phyloP scores from a whole-genome alignment of 1,140 invertebrate species.

The Anoplophora glabripennis region DNA sequence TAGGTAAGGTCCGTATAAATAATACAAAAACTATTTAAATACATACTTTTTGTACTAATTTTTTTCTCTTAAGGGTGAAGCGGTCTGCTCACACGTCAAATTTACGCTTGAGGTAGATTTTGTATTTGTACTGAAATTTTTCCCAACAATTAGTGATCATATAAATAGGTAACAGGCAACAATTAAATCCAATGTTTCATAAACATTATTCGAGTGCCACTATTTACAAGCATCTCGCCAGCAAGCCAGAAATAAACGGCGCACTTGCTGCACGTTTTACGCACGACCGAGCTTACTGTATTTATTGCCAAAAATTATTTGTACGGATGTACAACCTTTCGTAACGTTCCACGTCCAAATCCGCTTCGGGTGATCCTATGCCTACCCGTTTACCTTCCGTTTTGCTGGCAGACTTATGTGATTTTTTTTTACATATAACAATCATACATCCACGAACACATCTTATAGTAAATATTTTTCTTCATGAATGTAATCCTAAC shows the following conservation, averaged over 20 bases:
- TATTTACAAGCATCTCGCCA: constrained; percentile 27
- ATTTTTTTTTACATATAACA: constrained; percentile 28
- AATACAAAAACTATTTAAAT: constrained; percentile 31
- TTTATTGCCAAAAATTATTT: too few species aligned
- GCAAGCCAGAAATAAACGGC: too few species aligned
- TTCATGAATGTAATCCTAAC: constrained; percentile 16
- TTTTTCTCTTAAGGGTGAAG: constrained; percentile 30
- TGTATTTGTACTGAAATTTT: constrained; percentile 40
- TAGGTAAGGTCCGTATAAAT: constrained; percentile 37
- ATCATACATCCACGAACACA: constrained; percentile 28
- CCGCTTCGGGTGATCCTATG: too few species aligned
- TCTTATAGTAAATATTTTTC: constrained; percentile 10
- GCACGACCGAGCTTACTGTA: too few species aligned
- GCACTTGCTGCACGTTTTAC: too few species aligned
- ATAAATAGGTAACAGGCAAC: constrained; percentile 35
- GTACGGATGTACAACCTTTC: too few species aligned
- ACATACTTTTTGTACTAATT: constrained; percentile 34
- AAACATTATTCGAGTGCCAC: constrained; percentile 35
- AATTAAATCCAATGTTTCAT: constrained; percentile 19
- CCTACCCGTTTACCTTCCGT: background rate
- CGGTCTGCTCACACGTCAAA: constrained; percentile 18
- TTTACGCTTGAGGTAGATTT: constrained; percentile 38
- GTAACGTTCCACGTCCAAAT: background rate
- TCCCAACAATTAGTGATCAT: constrained; percentile 17
- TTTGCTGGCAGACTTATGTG: constrained; percentile 7